phyloP scores from a whole-genome alignment of 2,113 vertebrate species.

The Cercocebus atys region DNA sequence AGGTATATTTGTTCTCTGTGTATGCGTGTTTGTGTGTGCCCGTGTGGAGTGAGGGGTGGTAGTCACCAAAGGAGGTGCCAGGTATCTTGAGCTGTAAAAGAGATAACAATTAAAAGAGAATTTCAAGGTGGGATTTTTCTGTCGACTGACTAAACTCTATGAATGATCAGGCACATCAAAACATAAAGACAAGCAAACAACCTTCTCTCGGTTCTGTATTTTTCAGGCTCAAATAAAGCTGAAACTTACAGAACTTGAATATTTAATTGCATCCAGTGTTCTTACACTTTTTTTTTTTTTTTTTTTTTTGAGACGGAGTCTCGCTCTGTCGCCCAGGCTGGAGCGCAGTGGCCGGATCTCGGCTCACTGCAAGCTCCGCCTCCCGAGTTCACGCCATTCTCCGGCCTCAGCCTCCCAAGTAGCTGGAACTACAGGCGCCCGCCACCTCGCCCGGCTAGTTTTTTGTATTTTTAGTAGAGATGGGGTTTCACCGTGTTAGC shows the following conservation, averaged over 20 bases:
- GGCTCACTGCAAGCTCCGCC: too few relatives aligned
- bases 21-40: not conserved
- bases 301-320: too few relatives aligned
- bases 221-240: not conserved
- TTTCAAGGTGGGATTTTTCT: not conserved
- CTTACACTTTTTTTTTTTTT: not conserved
- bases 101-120: not conserved
- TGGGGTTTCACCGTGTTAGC: too few relatives aligned
- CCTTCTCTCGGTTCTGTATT: not conserved
- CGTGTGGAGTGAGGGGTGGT: accelerated
- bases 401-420: too few relatives aligned
- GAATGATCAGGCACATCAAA: not conserved
- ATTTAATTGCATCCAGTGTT: not conserved
- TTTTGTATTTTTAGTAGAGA: too few relatives aligned
- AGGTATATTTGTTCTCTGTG: not conserved
- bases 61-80: not conserved
- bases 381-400: too few relatives aligned
- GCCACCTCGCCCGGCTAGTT: too few relatives aligned
- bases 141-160: not conserved
- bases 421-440: too few relatives aligned
- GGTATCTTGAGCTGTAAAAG: not conserved
- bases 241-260: not conserved
- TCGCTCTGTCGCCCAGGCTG: too few relatives aligned
- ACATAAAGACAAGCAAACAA: not conserved
- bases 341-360: too few relatives aligned